Conservation (phyloP, 2,888 invertebrate species). For the Trilocha varians region DNA sequence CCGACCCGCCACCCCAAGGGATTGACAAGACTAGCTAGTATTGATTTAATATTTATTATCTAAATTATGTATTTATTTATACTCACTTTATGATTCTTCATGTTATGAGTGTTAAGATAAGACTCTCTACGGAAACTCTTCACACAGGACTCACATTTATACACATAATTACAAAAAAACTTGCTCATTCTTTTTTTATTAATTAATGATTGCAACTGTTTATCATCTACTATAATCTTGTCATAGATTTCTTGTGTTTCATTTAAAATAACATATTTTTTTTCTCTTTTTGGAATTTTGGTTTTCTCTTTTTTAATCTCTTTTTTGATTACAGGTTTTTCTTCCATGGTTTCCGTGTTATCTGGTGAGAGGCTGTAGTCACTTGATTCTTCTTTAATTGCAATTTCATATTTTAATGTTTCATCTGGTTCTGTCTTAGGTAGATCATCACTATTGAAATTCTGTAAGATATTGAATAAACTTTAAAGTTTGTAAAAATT, state of each 20-base stretch:
- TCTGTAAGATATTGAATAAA: too few species aligned
- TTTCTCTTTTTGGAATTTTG: constrained; percentile 26
- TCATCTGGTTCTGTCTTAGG: too few species aligned
- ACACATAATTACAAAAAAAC: constrained; percentile 14
- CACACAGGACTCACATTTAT: constrained; percentile 21
- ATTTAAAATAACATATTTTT: constrained; percentile 26
- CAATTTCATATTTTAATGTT: too few species aligned
- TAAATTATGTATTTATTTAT: background rate
- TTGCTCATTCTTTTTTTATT: constrained; percentile 13
- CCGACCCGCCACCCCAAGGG: too few species aligned
- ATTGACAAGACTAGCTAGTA: too few species aligned
- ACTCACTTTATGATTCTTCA: constrained; percentile 14
- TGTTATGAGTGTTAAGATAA: constrained; percentile 13
- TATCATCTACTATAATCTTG: constrained; percentile 12
- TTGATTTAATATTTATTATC: too few species aligned
- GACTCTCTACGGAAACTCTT: constrained; percentile 13
- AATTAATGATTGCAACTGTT: constrained; percentile 10
- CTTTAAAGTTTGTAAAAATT: too few species aligned
- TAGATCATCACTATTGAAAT: too few species aligned
- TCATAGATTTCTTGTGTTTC: constrained; percentile 14
- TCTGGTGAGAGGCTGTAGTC: too few species aligned
- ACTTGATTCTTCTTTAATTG: too few species aligned
- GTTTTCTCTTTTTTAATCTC: constrained; percentile 15
- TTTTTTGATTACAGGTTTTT: constrained; percentile 8
- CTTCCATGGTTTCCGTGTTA: constrained; percentile 2